phyloP scores from a whole-genome alignment of 2,888 invertebrate species.

The Acronicta aceris region DNA sequence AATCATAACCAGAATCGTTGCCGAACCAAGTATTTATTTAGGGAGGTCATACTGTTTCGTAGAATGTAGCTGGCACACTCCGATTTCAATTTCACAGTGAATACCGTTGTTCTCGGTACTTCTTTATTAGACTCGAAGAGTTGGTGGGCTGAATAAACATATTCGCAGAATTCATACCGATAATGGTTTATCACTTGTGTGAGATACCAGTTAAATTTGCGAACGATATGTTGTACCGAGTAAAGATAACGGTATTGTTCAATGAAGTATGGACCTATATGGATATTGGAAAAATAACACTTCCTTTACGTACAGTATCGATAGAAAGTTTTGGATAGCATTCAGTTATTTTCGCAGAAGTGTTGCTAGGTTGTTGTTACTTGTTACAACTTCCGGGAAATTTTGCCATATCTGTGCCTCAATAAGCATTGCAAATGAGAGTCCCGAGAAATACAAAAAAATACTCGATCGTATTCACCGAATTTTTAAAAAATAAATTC shows the following conservation, averaged over 20 bases:
- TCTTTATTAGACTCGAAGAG: conserved; percentile 69
- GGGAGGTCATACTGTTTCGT: conserved; percentile 69
- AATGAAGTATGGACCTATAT: conserved; percentile 16
- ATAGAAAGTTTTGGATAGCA: conserved; percentile 34
- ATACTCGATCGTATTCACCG: background rate
- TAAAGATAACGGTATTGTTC: conserved; percentile 35
- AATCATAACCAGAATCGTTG: conserved; percentile 42
- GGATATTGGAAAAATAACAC: conserved; percentile 15
- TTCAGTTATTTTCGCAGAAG: conserved; percentile 27
- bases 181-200: conserved; percentile 53
- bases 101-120: conserved; percentile 77
- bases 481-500: background rate
- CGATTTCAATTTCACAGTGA: conserved; percentile 74
- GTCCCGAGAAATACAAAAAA: background rate
- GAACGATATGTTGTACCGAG: conserved; percentile 27
- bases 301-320: conserved; percentile 3
- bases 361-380: conserved; percentile 20
- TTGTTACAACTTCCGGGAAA: conserved; percentile 29
- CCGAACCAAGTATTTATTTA: conserved; percentile 52
- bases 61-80: conserved; percentile 67
- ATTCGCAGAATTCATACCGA: conserved; percentile 69
- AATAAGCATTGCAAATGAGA: conserved; percentile 35
- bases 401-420: conserved; percentile 18
- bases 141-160: conserved; percentile 60
- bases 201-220: conserved; percentile 32